Base-by-base conservation (phyloP, 2,888 invertebrate species). In the Ornithoptera alexandrae region DNA sequence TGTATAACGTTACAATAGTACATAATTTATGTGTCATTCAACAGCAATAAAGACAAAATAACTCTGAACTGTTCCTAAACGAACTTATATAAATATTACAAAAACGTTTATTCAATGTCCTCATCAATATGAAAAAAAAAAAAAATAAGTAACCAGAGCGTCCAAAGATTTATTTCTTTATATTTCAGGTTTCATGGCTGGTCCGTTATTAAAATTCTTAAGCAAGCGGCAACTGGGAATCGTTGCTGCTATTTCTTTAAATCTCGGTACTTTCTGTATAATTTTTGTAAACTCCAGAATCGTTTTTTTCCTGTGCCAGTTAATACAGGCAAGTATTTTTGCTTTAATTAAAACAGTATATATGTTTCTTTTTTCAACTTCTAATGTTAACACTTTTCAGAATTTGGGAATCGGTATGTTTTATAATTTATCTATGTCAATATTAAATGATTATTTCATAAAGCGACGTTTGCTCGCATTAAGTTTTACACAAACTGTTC, bases 391-490 rank as follows among this genome's bases (percentile, higher is more conserved):
- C 70, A 1, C 58, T 72, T 85, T 81, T 42, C 78, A 89, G 89
- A 79, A 78, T 56, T 10, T 77, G 2, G 82, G 85, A 1, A 17
- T 75, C 15, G 88, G 88, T n/a, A 72, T 84, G 3, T 67, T 84
- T 30, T 81, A 73, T 65, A 88, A 84, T 72, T 68, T 85, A 42
- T 76, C 81, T 1, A 81, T 74, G 59, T 82, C 87, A 0, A 67
- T 79, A 36, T 8, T 88, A 0, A 88, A 85, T 62, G 79, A 84
- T 18, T 89, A 89, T 71, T 89, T 88, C 63, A 74, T 82, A 5
- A 77, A 81, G 63, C 85, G 79, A 71, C 79, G 85, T 70, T 73
- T 88, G 60, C 79, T 88, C 18, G 79, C 82, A 8, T 74, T 82
- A 20, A 84, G 85, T 66, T 66, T 85, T 2, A 77, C 79, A 17